Conservation (phyloP, 2,797 vertebrate genomes). For the Pangasius sanitwongsei region DNA sequence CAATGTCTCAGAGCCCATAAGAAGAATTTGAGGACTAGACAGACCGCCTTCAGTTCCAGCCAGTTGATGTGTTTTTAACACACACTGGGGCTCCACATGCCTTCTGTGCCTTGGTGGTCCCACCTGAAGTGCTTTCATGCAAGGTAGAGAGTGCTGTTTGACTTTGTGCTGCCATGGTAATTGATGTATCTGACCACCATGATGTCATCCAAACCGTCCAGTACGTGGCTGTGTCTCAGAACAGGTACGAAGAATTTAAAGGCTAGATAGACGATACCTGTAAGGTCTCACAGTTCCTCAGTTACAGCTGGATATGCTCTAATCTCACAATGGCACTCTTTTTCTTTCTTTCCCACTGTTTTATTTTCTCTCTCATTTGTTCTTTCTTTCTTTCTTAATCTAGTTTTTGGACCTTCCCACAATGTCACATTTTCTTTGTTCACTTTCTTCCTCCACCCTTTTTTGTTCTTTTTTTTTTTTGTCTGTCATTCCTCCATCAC, state of each 20-base stretch:
- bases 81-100: background rate
- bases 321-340: background rate
- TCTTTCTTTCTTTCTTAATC: background rate
- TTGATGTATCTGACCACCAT: background rate
- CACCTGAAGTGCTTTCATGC: background rate
- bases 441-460: background rate
- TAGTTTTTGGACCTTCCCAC: background rate
- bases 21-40: background rate
- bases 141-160: background rate
- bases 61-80: background rate
- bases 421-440: background rate
- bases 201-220: background rate
- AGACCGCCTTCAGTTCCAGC: background rate
- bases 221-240: background rate
- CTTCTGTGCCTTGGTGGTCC: background rate
- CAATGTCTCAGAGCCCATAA: background rate
- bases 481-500: background rate
- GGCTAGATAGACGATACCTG: background rate
- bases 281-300: background rate
- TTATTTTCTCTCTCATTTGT: background rate
- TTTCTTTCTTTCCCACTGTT: background rate
- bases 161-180: background rate
- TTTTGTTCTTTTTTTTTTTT: background rate
- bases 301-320: background rate
- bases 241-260: background rate